Percentiles rank a stretch among this genome's conserved stretches.
Evolutionary conservation across 1,140 invertebrate genomes (phyloP).

Genomic region (Carposina sasakii): DNA sequence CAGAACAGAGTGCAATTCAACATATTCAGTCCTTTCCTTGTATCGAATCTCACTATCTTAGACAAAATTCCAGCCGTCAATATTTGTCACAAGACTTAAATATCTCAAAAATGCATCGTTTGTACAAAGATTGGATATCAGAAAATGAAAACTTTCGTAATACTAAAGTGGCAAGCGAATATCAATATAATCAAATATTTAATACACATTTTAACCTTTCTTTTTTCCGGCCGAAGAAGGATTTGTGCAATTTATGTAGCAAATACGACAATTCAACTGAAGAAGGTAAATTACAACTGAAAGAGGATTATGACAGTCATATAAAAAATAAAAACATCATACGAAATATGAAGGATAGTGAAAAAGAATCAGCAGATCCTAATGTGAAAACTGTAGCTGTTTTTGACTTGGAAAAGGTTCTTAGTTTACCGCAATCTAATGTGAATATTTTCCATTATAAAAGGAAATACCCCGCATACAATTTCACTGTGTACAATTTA

Average conservation of each 20-base stretch:
- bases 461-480: constrained; percentile 27
- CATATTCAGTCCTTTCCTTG: constrained; percentile 23
- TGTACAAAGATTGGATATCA: constrained; percentile 2
- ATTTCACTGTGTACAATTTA: constrained; percentile 23
- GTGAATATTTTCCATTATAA: constrained; percentile 30
- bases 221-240: constrained; percentile 18
- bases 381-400: constrained; percentile 10
- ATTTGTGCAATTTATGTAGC: constrained; percentile 13
- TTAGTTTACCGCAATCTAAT: constrained; percentile 17
- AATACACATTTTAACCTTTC: constrained; percentile 9
- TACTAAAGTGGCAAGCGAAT: not conserved
- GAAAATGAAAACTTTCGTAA: not conserved
- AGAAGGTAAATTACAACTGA: constrained; percentile 8
- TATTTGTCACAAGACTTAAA: constrained; percentile 23
- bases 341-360: constrained; percentile 19
- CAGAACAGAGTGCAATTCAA: constrained; percentile 17
- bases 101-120: constrained; percentile 20
- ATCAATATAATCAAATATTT: not conserved
- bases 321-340: constrained; percentile 16
- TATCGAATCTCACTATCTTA: constrained; percentile 22
- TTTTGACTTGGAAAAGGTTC: constrained; percentile 23
- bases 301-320: constrained; percentile 18
- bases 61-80: constrained; percentile 14
- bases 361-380: constrained; percentile 12
- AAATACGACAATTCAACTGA: constrained; percentile 13